Evolutionary conservation across 2,888 invertebrate genomes (phyloP).

Genomic region (Rugalucina vietnamica): DNA sequence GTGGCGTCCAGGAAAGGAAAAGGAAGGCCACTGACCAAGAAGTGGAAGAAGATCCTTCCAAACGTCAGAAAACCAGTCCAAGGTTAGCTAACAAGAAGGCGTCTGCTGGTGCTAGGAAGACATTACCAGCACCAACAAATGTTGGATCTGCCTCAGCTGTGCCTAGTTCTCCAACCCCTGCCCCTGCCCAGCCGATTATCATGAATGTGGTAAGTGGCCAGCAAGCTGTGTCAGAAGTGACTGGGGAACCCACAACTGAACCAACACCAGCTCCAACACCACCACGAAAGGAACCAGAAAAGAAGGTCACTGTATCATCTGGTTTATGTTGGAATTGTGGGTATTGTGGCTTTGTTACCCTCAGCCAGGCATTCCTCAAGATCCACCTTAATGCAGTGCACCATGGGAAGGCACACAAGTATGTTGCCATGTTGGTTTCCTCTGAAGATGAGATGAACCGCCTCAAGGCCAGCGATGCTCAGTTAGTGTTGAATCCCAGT

Average conservation of each 20-base stretch:
- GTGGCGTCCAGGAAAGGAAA: constrained; percentile 42
- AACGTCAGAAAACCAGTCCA: constrained; percentile 11
- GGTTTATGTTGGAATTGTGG: constrained; percentile 77
- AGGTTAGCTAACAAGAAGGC: background rate
- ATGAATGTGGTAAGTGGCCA: constrained; percentile 58
- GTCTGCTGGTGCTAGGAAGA: constrained; percentile 18
- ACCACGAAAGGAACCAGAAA: background rate
- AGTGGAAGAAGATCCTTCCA: constrained; percentile 21
- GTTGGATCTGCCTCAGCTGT: background rate
- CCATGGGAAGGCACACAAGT: constrained; percentile 72
- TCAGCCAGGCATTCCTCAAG: constrained; percentile 73
- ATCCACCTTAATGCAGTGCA: constrained; percentile 72
- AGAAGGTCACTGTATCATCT: constrained; percentile 62
- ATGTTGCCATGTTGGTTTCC: constrained; percentile 70
- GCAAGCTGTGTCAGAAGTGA: constrained; percentile 38
- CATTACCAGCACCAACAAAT: background rate
- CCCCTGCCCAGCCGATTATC: constrained; percentile 43
- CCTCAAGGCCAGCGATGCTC: constrained; percentile 63
- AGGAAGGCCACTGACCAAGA: constrained; percentile 7
- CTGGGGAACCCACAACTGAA: constrained; percentile 6
- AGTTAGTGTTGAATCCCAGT: constrained; percentile 38
- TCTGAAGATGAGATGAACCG: constrained; percentile 63
- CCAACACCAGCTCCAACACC: constrained; percentile 6
- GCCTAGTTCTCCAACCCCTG: background rate
- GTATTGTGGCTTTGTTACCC: constrained; percentile 74